A percentile compares a stretch with the other conserved stretches of the same genome.
Conservation (phyloP, 2,888 invertebrate species). For the Scrobipalpa atriplicella region DNA sequence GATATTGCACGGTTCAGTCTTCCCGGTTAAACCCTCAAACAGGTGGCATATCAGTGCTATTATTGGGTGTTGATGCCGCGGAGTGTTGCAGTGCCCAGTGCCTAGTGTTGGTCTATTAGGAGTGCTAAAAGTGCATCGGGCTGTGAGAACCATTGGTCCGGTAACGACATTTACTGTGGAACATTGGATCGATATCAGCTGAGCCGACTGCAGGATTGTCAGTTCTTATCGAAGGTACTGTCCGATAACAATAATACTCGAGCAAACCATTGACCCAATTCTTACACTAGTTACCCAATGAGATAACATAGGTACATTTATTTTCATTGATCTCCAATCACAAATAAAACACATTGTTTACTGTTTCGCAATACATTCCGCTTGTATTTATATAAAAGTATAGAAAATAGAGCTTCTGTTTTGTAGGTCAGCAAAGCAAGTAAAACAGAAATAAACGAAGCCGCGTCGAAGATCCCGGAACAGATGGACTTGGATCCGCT, state of each 20-base stretch:
- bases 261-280: conserved; percentile 46
- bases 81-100: conserved; percentile 60
- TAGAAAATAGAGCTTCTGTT: conserved; percentile 22
- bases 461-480: conserved; percentile 6
- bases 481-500: neutral
- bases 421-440: conserved; percentile 26
- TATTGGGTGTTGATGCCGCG: conserved; percentile 59
- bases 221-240: conserved; percentile 61
- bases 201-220: conserved; percentile 59
- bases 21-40: conserved; percentile 47
- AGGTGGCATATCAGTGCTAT: conserved; percentile 68
- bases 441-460: conserved; percentile 16
- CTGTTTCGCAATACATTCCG: neutral
- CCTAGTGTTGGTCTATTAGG: conserved; percentile 42
- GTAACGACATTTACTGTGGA: conserved; percentile 46
- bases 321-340: neutral
- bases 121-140: conserved; percentile 57
- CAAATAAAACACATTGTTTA: neutral
- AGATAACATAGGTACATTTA: neutral
- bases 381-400: neutral
- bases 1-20: neutral
- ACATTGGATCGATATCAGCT: conserved; percentile 73
- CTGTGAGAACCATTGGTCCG: conserved; percentile 47
- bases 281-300: conserved; percentile 11
- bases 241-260: conserved; percentile 29